A percentile compares a stretch with the other conserved stretches of the same genome.
These are phyloP conservation scores for Scyliorhinus canicula DNA, from an alignment of 2,797 vertebrate genomes.

Conservation along the genomic window DNA sequence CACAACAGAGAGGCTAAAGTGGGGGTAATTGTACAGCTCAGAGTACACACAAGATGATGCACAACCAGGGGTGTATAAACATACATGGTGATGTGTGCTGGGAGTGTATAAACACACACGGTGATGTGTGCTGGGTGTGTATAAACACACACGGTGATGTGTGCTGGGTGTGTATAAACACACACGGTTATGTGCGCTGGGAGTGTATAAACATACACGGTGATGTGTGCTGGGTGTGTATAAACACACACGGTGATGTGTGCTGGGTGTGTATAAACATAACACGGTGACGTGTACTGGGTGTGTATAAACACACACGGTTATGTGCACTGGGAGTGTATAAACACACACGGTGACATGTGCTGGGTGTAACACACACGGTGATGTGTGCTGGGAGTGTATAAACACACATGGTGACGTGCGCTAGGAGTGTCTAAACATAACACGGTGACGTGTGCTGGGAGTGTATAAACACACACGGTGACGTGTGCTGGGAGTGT, in stretches of 20 bases:
- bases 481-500: not conserved
- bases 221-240: not conserved
- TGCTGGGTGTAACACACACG: not conserved
- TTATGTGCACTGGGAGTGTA: not conserved
- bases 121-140: not conserved
- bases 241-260: not conserved
- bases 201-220: not conserved
- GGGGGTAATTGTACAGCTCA: not conserved
- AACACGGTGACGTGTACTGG: not conserved
- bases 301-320: not conserved
- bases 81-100: not conserved
- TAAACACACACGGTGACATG: too few relatives aligned
- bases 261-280: not conserved
- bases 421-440: not conserved
- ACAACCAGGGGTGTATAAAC: not conserved
- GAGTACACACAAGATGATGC: not conserved
- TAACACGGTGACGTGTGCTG: not conserved
- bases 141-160: not conserved
- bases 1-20: not conserved
- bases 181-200: too few relatives aligned
- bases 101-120: not conserved
- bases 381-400: not conserved
- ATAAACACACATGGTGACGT: too few relatives aligned
- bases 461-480: not conserved
- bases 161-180: not conserved